Conservation (phyloP, 2,113 vertebrate genomes). For the Bubo blakistoni region DNA sequence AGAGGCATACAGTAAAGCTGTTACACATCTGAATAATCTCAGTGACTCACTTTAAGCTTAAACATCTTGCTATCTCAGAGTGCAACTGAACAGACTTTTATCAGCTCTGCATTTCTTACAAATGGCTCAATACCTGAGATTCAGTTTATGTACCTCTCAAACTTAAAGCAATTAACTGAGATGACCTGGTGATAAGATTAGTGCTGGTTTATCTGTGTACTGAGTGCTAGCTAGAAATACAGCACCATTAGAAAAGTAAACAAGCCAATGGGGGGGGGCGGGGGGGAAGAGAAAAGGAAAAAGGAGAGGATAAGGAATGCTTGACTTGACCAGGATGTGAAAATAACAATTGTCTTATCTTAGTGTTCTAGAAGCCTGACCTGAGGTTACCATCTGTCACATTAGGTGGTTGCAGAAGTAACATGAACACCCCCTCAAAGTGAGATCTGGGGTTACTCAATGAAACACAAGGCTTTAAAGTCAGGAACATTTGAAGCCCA, state of each 20-base stretch:
- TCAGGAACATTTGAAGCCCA: not conserved
- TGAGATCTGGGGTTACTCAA: not conserved
- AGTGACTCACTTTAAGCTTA: not conserved
- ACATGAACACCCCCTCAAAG: not conserved
- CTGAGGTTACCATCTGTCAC: not conserved
- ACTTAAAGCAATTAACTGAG: conserved; percentile 20
- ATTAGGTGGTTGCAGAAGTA: not conserved
- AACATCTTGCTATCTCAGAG: not conserved
- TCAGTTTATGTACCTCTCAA: not conserved
- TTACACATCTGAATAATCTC: not conserved
- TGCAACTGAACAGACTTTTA: not conserved
- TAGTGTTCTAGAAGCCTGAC: not conserved
- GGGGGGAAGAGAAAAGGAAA: accelerated
- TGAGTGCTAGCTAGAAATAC: not conserved
- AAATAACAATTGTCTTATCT: not conserved
- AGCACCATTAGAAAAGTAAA: not conserved
- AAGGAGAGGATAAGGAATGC: not conserved
- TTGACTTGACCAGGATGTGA: not conserved
- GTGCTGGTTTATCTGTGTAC: not conserved
- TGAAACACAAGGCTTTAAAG: not conserved
- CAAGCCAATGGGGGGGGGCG: not conserved
- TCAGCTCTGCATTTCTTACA: not conserved
- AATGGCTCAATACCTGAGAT: not conserved
- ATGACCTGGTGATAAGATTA: not conserved
- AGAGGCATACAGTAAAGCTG: not conserved